Base-by-base conservation (phyloP, 2,888 invertebrate genomes). In the Venusia cambrica region DNA sequence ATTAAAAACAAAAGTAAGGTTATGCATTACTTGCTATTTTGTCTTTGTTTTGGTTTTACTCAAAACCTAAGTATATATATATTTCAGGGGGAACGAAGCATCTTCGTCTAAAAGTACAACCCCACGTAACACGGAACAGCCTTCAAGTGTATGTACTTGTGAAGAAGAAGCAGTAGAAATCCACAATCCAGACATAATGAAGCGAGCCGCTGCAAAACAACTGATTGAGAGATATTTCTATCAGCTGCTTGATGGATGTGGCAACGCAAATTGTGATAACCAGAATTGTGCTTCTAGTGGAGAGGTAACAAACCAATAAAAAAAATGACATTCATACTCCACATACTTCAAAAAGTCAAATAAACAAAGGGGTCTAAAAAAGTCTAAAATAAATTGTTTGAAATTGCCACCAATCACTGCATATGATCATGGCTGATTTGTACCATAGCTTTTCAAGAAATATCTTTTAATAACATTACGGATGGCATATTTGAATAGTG, bases 151-250 rank as follows among this genome's bases (percentile, higher is more conserved):
- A 79, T 79, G 81, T 56, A 43, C 70, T 54, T 62, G 61, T 51
- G 46, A 69, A 58, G 69, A 54, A 34, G 48, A 57, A 9, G 9
- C 7, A 56, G 69, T 55, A 35, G 65, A 48, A 45, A 57, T 62
- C 45, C 65, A 47, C 41, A 80, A 84, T 54, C 87, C 89, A 50
- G 90, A 90, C 88, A 91, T 90, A 58, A 92, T 92, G 92, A 92
- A 92, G 83, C 88, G 93, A 30, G 91, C 92, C 37, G 92, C 92
- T 21, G 96, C 95, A 18, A 95, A 92, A 75, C 93, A 94, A 73
- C 87, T 96, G 47, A 97, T 97, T 50, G 96, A 97, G 78, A 90
- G 95, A 62, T 97, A 97, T 79, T 97, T 97, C 76, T 96, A 95
- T 81, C 97, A 97, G 83, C 87, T 97, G 48, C 92, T 94, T 19